phyloP scores from a whole-genome alignment of 92 coral and sea anemone species.

The Montipora capitata region DNA sequence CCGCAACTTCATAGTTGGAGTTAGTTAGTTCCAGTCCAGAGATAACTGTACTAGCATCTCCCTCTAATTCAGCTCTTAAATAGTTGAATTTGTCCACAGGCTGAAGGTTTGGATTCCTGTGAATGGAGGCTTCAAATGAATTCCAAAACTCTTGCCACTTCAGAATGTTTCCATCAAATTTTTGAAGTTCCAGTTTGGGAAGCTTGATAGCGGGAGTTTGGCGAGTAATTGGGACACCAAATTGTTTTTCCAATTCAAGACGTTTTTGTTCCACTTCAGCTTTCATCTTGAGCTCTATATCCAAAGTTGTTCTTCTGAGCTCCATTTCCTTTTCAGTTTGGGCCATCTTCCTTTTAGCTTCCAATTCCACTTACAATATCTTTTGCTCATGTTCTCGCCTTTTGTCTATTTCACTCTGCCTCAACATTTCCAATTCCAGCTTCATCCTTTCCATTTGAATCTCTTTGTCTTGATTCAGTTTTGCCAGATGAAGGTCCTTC shows the following conservation, averaged over 20 bases:
- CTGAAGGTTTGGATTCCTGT: slow-evolving; percentile 38
- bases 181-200: too few species aligned
- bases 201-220: too few species aligned
- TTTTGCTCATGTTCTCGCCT: not conserved
- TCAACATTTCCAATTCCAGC: slow-evolving; percentile 8
- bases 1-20: slow-evolving; percentile 43
- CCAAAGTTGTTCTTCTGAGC: not conserved
- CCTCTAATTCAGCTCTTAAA: slow-evolving; percentile 37
- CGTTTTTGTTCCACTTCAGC: slow-evolving; percentile 10
- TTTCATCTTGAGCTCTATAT: not conserved
- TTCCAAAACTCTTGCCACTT: too few species aligned
- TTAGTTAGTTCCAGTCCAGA: slow-evolving; percentile 51
- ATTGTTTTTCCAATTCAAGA: slow-evolving; percentile 10
- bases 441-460: slow-evolving; percentile 8
- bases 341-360: slow-evolving; percentile 10
- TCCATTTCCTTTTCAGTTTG: slow-evolving; percentile 7
- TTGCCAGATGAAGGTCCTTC: slow-evolving; percentile 16
- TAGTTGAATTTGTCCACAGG: slow-evolving; percentile 52
- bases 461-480: slow-evolving; percentile 16
- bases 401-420: slow-evolving; percentile 1
- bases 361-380: slow-evolving; percentile 9
- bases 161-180: too few species aligned
- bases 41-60: slow-evolving; percentile 31
- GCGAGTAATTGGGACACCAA: too few species aligned
- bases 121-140: too few species aligned